Percentiles rank a stretch among this genome's conserved stretches.
phyloP scores from a whole-genome alignment of 1,140 invertebrate genomes.

The Orius insidiosus region DNA sequence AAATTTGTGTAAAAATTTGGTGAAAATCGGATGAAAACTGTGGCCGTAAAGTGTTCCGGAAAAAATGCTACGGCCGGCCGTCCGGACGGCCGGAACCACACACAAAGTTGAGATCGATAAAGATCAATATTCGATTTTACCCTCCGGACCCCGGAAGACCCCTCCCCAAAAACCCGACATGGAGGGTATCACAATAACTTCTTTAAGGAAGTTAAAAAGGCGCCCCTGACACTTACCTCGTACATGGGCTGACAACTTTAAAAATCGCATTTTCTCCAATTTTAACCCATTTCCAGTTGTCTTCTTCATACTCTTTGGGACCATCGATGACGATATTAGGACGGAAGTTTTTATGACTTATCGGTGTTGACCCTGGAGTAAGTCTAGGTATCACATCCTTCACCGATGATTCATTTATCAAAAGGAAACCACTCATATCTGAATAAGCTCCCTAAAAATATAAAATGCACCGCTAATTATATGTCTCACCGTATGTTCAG shows the following conservation, averaged over 20 bases:
- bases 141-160: too few relatives aligned
- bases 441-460: conserved; percentile 33
- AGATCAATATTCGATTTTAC: too few relatives aligned
- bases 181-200: too few relatives aligned
- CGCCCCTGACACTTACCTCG: conserved; percentile 30
- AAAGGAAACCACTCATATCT: conserved; percentile 36
- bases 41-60: too few relatives aligned
- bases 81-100: too few relatives aligned
- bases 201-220: too few relatives aligned
- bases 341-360: conserved; percentile 39
- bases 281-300: conserved; percentile 48
- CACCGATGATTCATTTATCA: conserved; percentile 43
- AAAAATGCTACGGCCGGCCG: too few relatives aligned
- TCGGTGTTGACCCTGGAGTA: conserved; percentile 23
- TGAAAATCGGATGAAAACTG: too few relatives aligned
- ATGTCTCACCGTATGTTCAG: conserved; percentile 19
- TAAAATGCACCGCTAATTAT: conserved; percentile 22
- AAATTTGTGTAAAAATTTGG: too few relatives aligned
- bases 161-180: too few relatives aligned
- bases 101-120: too few relatives aligned
- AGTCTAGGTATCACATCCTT: conserved; percentile 39
- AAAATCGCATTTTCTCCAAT: conserved; percentile 40
- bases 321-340: conserved; percentile 50
- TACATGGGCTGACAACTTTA: conserved; percentile 43
- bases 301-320: conserved; percentile 41